phyloP scores from a whole-genome alignment of 2,113 vertebrate species.

The Theropithecus gelada region DNA sequence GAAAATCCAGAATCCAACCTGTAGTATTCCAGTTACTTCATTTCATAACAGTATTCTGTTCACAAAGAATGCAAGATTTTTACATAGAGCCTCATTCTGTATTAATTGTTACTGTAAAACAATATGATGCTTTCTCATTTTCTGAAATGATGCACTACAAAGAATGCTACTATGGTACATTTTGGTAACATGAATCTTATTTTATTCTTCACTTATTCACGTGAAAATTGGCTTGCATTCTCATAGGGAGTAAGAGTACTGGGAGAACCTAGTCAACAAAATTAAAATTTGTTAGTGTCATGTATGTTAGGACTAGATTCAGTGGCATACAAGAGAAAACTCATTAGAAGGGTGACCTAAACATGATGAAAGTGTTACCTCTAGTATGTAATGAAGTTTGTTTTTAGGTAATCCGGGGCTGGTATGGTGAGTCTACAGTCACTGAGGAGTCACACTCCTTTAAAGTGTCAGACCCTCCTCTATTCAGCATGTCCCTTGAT shows the following conservation, averaged over 20 bases:
- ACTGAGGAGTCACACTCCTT: no score
- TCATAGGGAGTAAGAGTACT: neutral
- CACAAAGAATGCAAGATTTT: neutral
- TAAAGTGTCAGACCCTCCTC: no score
- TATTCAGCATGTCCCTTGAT: neutral
- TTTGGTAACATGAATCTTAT: neutral
- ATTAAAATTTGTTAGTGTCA: neutral
- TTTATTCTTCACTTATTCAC: slow-evolving; percentile 17
- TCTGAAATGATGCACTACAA: neutral
- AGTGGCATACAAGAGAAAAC: neutral
- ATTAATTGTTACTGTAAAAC: neutral
- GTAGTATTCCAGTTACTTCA: slow-evolving; percentile 17
- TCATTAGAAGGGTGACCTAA: neutral
- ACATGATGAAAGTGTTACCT: neutral
- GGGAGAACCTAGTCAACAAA: neutral
- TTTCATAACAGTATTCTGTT: slow-evolving; percentile 3
- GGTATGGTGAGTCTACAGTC: no score
- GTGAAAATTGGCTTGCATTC: neutral
- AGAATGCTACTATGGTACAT: neutral
- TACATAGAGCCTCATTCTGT: neutral
- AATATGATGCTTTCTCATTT: neutral
- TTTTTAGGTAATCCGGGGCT: neutral
- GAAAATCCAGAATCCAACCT: slow-evolving; percentile 49
- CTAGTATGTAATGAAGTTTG: neutral
- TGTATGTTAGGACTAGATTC: neutral